These are phyloP conservation scores for Papilio aristodemus DNA, from an alignment of 1,140 invertebrate genomes.

Conservation along the genomic window DNA sequence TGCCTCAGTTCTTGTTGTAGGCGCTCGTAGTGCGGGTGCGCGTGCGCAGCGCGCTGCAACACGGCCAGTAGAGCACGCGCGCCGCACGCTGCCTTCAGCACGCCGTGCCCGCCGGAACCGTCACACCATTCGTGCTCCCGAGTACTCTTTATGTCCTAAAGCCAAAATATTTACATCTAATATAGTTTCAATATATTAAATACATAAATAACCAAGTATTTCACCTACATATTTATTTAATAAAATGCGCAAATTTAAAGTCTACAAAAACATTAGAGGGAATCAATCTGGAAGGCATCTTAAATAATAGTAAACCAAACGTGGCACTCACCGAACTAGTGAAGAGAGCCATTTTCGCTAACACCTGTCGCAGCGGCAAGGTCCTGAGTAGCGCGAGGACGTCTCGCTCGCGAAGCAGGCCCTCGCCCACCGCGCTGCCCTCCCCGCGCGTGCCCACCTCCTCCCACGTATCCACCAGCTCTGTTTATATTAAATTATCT, in stretches of 20 bases:
- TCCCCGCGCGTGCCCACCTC: constrained; percentile 56
- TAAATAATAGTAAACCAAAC: too few relatives aligned
- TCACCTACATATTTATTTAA: too few relatives aligned
- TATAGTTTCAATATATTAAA: too few relatives aligned
- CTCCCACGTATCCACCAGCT: constrained; percentile 57
- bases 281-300: too few relatives aligned
- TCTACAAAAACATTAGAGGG: background rate
- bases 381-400: constrained; percentile 49
- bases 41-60: constrained; percentile 38
- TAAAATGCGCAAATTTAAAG: too few relatives aligned
- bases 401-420: constrained; percentile 59
- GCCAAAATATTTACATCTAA: too few relatives aligned
- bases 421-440: constrained; percentile 58
- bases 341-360: constrained; percentile 52
- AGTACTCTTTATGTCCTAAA: constrained; percentile 50
- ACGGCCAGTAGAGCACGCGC: constrained; percentile 47
- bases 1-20: constrained; percentile 40
- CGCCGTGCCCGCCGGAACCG: constrained; percentile 43
- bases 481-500: too few relatives aligned
- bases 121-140: constrained; percentile 50
- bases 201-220: too few relatives aligned
- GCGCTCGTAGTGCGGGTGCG: constrained; percentile 47
- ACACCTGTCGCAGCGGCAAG: constrained; percentile 51
- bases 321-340: constrained; percentile 51
- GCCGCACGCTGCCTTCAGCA: constrained; percentile 52